Conservation (phyloP, 2,797 vertebrate species). For the Miichthys miiuy region DNA sequence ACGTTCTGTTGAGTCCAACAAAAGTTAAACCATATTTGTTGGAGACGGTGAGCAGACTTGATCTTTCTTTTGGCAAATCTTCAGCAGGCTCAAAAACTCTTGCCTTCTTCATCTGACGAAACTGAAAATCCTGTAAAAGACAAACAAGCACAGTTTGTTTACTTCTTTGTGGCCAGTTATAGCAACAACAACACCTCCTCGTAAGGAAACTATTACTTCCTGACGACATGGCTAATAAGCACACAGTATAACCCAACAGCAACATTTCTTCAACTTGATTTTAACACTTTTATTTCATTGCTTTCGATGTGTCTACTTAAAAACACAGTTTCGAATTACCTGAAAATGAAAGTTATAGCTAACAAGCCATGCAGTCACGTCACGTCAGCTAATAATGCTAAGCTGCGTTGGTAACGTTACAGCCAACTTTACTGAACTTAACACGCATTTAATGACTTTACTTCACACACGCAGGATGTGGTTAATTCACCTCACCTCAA, state of each 20-base stretch:
- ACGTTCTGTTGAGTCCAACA: constrained; percentile 85
- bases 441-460: neutral
- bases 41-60: constrained; percentile 89
- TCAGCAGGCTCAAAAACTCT: constrained; percentile 89
- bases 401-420: neutral
- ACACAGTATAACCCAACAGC: neutral
- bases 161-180: neutral
- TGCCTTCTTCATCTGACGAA: constrained; percentile 94
- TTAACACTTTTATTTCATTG: neutral
- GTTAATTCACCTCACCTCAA: neutral
- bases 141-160: neutral
- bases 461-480: neutral
- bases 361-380: neutral
- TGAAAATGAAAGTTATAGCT: neutral
- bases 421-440: rapidly evolving
- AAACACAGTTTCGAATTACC: too few species aligned
- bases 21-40: constrained; percentile 94
- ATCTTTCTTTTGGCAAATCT: constrained; percentile 91
- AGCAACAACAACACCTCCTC: neutral
- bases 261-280: neutral
- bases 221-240: neutral
- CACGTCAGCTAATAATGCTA: neutral
- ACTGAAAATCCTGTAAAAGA: constrained; percentile 92
- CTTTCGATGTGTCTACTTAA: neutral
- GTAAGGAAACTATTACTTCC: neutral